Conservation (phyloP, 1,140 invertebrate species). For the Ylistrum balloti region DNA sequence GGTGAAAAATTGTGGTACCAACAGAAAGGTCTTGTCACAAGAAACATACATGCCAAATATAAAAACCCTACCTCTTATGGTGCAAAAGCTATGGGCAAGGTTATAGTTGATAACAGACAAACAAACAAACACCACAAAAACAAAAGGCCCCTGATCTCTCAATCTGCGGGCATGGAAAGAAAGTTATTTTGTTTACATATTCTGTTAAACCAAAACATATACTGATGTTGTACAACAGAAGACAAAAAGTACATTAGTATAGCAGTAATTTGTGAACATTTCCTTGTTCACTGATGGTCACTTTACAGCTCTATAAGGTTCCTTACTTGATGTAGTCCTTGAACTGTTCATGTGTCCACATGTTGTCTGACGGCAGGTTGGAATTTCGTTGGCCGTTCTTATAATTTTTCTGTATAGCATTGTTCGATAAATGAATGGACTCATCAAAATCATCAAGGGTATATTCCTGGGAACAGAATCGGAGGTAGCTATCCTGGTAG, state of each 20-base stretch:
- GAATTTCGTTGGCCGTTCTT: conserved; percentile 89
- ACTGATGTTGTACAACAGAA: neutral
- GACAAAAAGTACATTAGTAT: too few species aligned
- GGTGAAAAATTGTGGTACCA: too few species aligned
- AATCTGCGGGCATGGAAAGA: too few species aligned
- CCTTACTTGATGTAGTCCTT: conserved; percentile 81
- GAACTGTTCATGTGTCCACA: conserved; percentile 91
- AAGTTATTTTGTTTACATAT: too few species aligned
- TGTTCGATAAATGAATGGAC: conserved; percentile 95
- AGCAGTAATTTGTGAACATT: neutral
- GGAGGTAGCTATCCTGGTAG: conserved; percentile 92
- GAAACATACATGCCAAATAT: too few species aligned
- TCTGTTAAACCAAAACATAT: too few species aligned
- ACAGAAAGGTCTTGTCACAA: too few species aligned
- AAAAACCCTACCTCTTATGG: too few species aligned
- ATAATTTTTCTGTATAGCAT: conserved; percentile 96
- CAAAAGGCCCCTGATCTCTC: too few species aligned
- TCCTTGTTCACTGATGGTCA: neutral
- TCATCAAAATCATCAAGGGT: conserved; percentile 94
- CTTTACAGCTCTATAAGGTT: neutral
- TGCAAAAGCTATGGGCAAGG: too few species aligned
- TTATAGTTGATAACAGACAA: too few species aligned
- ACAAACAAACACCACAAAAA: too few species aligned
- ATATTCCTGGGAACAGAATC: conserved; percentile 96
- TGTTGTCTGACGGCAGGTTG: conserved; percentile 89